Percentiles rank a stretch among this genome's conserved stretches.
Conservation (phyloP, 2,888 invertebrate genomes). For the Sycophila texana region DNA sequence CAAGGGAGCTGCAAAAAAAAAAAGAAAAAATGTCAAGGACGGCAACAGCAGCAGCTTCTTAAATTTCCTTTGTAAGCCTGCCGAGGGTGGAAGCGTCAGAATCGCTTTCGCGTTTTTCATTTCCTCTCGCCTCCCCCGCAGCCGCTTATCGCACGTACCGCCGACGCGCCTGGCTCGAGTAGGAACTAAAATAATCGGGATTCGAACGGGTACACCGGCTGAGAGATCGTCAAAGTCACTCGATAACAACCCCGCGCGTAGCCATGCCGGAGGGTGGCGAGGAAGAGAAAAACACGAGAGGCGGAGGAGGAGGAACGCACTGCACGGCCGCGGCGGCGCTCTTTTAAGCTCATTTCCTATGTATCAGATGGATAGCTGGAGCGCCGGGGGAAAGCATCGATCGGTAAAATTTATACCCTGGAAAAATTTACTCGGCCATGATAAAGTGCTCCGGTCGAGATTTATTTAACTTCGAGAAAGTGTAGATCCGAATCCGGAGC, state of each 20-base stretch:
- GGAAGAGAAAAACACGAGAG: constrained; percentile 9
- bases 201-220: background rate
- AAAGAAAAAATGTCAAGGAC: constrained; percentile 1
- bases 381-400: constrained; percentile 26
- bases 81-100: background rate
- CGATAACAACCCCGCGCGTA: constrained; percentile 44
- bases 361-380: constrained; percentile 51
- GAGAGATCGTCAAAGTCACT: constrained; percentile 47
- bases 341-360: constrained; percentile 56
- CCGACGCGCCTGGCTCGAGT: constrained; percentile 25
- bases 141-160: constrained; percentile 50
- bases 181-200: constrained; percentile 50
- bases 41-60: constrained; percentile 27
- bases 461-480: constrained; percentile 56
- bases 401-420: constrained; percentile 53
- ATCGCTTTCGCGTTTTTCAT: constrained; percentile 43
- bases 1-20: background rate
- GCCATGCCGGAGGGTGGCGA: background rate
- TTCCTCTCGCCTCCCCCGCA: constrained; percentile 29
- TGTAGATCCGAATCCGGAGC: constrained; percentile 16
- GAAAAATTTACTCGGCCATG: constrained; percentile 54
- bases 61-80: constrained; percentile 48
- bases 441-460: constrained; percentile 49
- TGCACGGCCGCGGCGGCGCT: constrained; percentile 15
- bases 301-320: background rate